Evolutionary conservation across 2,113 vertebrate species (phyloP).

Genomic region (Chauna torquata): DNA sequence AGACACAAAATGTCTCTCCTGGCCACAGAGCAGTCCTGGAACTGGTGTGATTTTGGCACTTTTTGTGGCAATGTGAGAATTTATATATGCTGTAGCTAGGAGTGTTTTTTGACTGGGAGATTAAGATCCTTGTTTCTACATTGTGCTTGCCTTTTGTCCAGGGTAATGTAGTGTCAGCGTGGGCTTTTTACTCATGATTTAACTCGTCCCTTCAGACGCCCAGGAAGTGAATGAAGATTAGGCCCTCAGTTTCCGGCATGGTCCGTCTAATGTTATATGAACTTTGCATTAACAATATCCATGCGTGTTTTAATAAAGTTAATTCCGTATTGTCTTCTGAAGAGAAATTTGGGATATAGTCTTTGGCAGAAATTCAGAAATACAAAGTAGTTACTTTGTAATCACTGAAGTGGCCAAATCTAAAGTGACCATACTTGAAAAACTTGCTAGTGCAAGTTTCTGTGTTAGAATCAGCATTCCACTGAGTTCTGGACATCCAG

Average conservation of each 20-base stretch:
- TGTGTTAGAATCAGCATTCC: background rate
- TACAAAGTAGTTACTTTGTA: background rate
- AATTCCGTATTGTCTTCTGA: background rate
- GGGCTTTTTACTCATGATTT: background rate
- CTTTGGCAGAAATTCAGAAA: background rate
- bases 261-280: background rate
- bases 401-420: background rate
- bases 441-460: background rate
- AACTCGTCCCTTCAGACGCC: background rate
- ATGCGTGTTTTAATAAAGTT: background rate
- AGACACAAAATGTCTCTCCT: background rate
- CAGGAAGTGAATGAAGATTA: background rate
- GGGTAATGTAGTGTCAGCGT: background rate
- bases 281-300: background rate
- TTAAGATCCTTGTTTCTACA: background rate
- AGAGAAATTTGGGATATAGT: background rate
- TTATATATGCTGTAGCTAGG: background rate
- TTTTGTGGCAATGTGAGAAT: background rate
- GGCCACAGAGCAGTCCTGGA: background rate
- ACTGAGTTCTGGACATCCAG: background rate
- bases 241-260: background rate
- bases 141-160: background rate
- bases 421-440: background rate
- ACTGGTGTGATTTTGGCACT: rapidly evolving
- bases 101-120: background rate